These are phyloP conservation scores for Fulmarus glacialis DNA, from an alignment of 2,113 vertebrate genomes.

Conservation along the genomic window DNA sequence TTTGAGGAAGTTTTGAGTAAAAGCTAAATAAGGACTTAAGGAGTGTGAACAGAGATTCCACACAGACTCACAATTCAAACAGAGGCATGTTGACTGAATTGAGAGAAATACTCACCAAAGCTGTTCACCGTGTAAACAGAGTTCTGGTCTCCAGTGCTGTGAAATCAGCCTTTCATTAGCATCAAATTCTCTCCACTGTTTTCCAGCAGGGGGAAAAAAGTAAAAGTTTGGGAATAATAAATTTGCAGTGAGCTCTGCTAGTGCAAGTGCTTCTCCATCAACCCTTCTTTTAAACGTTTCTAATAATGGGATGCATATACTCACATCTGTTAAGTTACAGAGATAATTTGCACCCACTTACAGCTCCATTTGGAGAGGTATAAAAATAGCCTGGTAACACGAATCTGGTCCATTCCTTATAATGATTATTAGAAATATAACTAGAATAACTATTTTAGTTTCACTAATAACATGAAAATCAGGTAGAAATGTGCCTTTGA, in stretches of 20 bases:
- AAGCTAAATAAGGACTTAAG: background rate
- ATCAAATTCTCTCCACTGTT: background rate
- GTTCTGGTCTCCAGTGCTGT: background rate
- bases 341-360: slow-evolving; percentile 39
- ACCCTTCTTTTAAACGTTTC: background rate
- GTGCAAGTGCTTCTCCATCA: background rate
- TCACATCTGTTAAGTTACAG: background rate
- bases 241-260: background rate
- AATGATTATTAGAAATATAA: background rate
- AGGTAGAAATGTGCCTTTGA: background rate
- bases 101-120: background rate
- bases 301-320: background rate
- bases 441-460: background rate
- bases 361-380: slow-evolving; percentile 5
- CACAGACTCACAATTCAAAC: background rate
- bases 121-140: background rate
- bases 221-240: background rate
- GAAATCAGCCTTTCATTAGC: background rate
- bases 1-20: background rate
- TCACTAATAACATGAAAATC: background rate
- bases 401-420: background rate
- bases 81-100: background rate
- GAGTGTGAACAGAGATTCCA: background rate
- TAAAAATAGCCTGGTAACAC: slow-evolving; percentile 1
- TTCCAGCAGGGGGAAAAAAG: background rate